Evolutionary conservation across 2,888 invertebrate species (phyloP).

Genomic region (Ochropleura leucogaster): DNA sequence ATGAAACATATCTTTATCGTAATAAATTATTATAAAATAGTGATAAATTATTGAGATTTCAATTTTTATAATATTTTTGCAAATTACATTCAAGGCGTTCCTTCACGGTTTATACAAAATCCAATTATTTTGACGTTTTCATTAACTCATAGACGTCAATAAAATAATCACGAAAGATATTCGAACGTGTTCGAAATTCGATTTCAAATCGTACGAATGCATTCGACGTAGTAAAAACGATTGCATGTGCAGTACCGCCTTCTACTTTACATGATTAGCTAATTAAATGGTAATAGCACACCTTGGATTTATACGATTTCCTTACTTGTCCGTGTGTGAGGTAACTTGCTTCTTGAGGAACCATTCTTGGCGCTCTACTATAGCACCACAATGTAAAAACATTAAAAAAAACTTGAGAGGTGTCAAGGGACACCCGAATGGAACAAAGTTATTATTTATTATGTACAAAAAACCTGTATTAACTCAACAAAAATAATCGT

Average conservation of each 20-base stretch:
- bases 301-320: conserved; percentile 27
- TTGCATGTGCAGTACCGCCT: conserved; percentile 48
- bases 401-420: no score
- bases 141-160: neutral
- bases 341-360: neutral
- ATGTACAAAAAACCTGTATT: no score
- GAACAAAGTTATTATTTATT: no score
- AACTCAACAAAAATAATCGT: no score
- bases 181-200: neutral
- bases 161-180: neutral
- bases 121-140: neutral
- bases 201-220: conserved; percentile 4
- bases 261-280: conserved; percentile 45
- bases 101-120: neutral
- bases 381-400: no score
- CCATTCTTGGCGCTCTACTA: no score
- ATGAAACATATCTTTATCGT: no score
- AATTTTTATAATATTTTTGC: no score
- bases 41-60: neutral
- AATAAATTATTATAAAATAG: no score
- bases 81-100: neutral
- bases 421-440: no score
- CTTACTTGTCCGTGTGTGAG: neutral
- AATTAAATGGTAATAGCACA: conserved; percentile 51
- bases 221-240: conserved; percentile 18